Conservation (phyloP, 2,888 invertebrate genomes). For the Drosophila buzzatii region DNA sequence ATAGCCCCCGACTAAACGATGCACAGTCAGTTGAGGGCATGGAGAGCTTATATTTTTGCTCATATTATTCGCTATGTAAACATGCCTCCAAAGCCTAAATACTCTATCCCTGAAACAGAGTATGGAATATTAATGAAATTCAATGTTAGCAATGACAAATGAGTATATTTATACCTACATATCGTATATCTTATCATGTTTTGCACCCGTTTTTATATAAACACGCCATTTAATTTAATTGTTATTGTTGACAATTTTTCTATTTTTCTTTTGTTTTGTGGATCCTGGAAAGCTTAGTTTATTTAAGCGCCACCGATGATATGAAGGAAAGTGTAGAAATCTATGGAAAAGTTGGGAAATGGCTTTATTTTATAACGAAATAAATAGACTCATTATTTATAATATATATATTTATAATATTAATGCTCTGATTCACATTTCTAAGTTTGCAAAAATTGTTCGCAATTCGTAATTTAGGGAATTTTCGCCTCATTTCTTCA, state of each 20-base stretch:
- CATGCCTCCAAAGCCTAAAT: no score
- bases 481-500: background rate
- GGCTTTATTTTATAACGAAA: background rate
- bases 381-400: no score
- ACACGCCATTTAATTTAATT: conserved; percentile 25
- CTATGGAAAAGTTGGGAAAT: background rate
- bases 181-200: conserved; percentile 27
- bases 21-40: no score
- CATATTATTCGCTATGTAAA: no score
- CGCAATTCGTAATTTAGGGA: conserved; percentile 20
- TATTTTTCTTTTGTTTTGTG: background rate
- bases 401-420: background rate
- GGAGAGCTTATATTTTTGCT: no score
- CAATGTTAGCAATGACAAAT: conserved; percentile 5
- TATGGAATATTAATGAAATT: no score
- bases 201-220: background rate
- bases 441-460: conserved; percentile 7
- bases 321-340: background rate
- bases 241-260: background rate
- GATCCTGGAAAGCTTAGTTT: conserved; percentile 9
- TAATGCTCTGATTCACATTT: conserved; percentile 49
- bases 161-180: background rate
- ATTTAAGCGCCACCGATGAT: background rate
- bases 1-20: no score
- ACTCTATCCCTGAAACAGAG: background rate